A percentile compares a stretch with the other conserved stretches of the same genome.
Evolutionary conservation across 2,113 vertebrate species (phyloP).

Genomic region (Vombatus ursinus): DNA sequence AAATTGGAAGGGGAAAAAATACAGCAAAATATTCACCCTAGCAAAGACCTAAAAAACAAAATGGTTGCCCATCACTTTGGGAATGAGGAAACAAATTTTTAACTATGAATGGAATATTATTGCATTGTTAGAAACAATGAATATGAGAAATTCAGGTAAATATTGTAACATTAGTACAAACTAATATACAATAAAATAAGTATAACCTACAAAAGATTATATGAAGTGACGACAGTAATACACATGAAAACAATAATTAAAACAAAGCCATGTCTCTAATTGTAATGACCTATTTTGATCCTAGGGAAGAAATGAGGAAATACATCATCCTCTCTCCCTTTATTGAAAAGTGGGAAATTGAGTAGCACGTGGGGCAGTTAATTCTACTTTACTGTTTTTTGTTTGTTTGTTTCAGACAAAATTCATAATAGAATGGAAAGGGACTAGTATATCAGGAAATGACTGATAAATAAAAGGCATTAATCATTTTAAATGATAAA

Average conservation of each 20-base stretch:
- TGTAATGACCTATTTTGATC: neutral
- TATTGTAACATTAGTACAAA: neutral
- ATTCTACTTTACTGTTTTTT: neutral
- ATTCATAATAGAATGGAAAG: neutral
- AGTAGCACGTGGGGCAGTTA: neutral
- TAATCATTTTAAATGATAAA: neutral
- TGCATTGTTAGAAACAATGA: neutral
- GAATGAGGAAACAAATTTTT: too few species aligned
- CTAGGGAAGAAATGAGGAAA: neutral
- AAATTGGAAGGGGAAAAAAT: too few species aligned
- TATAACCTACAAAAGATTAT: neutral
- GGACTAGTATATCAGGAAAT: neutral
- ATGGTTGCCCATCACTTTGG: too few species aligned
- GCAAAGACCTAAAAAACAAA: too few species aligned
- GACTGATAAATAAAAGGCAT: neutral
- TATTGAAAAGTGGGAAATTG: neutral
- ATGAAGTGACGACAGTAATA: neutral
- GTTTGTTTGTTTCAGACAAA: neutral
- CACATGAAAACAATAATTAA: neutral
- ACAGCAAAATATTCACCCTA: too few species aligned
- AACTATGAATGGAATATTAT: neutral
- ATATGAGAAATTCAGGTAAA: neutral
- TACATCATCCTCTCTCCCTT: neutral
- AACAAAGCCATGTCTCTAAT: neutral
- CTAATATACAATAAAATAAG: neutral